Evolutionary conservation across 1,140 invertebrate genomes (phyloP).

Genomic region (Littorina saxatilis): DNA sequence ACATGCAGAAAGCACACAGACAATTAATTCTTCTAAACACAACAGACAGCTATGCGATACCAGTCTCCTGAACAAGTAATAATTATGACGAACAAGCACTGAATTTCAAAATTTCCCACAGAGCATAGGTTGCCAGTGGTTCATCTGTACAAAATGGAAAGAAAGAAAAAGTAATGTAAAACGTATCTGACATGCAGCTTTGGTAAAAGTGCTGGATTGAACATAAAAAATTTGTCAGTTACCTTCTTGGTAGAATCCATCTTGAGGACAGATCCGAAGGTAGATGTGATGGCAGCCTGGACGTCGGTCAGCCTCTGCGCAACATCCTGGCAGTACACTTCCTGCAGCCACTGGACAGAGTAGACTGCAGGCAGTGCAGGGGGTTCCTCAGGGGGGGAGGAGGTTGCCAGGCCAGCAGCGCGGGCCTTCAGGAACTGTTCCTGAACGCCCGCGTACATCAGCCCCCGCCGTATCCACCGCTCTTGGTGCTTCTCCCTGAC

Average conservation of each 20-base stretch:
- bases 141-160: too few species aligned
- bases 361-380: slow-evolving; percentile 31
- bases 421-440: too few species aligned
- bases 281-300: slow-evolving; percentile 55
- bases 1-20: background rate
- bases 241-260: slow-evolving; percentile 58
- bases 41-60: too few species aligned
- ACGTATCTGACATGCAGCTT: background rate
- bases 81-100: too few species aligned
- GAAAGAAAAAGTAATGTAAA: too few species aligned
- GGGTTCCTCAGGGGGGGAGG: background rate
- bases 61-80: background rate
- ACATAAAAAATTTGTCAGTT: background rate
- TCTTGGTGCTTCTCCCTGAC: too few species aligned
- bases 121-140: too few species aligned
- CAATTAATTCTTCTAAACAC: background rate
- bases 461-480: too few species aligned
- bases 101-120: too few species aligned
- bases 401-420: too few species aligned
- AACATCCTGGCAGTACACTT: slow-evolving; percentile 50
- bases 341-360: slow-evolving; percentile 47
- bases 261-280: slow-evolving; percentile 53
- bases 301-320: slow-evolving; percentile 41
- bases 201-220: background rate
- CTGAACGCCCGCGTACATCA: too few species aligned